These are phyloP conservation scores for Ceratina japonica DNA, from an alignment of 1,140 invertebrate genomes.

Conservation along the genomic window DNA sequence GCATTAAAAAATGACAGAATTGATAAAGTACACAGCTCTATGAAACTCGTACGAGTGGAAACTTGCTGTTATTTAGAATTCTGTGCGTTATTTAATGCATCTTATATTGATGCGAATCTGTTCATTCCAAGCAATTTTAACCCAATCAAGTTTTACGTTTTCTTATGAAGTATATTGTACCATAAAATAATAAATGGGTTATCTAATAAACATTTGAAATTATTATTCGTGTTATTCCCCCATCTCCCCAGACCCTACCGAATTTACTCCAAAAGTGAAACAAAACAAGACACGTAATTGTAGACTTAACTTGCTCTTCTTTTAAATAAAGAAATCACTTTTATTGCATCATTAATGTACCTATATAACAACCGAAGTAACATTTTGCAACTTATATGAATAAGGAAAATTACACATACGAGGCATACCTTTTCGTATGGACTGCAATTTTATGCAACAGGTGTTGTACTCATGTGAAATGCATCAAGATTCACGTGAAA, in stretches of 20 bases:
- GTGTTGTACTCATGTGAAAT: neutral
- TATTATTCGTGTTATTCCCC: no score
- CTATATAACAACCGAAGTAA: neutral
- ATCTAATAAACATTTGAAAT: slow-evolving; percentile 1
- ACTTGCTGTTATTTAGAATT: slow-evolving; percentile 45
- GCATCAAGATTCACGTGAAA: neutral
- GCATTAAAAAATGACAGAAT: slow-evolving; percentile 43
- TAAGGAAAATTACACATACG: neutral
- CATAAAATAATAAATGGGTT: slow-evolving; percentile 59
- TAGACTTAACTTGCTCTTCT: neutral
- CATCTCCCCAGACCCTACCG: no score
- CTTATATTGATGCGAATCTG: slow-evolving; percentile 56
- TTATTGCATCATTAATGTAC: neutral
- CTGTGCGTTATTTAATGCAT: slow-evolving; percentile 39
- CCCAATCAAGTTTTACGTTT: slow-evolving; percentile 50
- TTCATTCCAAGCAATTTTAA: slow-evolving; percentile 70
- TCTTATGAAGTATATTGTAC: slow-evolving; percentile 51
- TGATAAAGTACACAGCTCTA: slow-evolving; percentile 31
- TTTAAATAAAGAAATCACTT: neutral
- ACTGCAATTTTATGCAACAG: neutral
- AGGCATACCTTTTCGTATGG: neutral
- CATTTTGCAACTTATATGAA: no score
- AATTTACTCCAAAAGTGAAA: no score
- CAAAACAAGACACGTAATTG: neutral
- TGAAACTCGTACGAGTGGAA: slow-evolving; percentile 59